Percentiles rank a stretch among this genome's conserved stretches.
Evolutionary conservation across 1,140 invertebrate species (phyloP).

Genomic region (Drosophila trapezifrons): DNA sequence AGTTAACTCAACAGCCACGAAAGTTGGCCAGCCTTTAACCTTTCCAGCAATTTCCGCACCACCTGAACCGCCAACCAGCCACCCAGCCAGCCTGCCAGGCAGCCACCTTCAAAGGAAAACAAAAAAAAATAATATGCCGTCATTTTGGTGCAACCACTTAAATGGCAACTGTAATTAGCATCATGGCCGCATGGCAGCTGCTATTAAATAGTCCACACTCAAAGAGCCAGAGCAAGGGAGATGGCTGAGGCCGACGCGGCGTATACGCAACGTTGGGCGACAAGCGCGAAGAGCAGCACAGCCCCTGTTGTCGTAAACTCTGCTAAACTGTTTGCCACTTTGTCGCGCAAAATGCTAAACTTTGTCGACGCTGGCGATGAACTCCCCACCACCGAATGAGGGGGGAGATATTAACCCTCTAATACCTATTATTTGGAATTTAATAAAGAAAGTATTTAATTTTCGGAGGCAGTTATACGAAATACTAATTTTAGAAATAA

Average conservation of each 20-base stretch:
- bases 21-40: slow-evolving; percentile 66
- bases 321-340: slow-evolving; percentile 82
- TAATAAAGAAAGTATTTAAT: not conserved
- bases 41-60: slow-evolving; percentile 33
- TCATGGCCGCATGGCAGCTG: slow-evolving; percentile 80
- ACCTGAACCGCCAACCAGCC: not conserved
- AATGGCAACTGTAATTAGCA: slow-evolving; percentile 81
- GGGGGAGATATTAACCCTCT: slow-evolving; percentile 2
- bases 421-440: not conserved
- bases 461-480: not conserved
- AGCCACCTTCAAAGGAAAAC: slow-evolving; percentile 3
- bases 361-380: slow-evolving; percentile 71
- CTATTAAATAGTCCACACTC: slow-evolving; percentile 73
- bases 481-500: too few species aligned
- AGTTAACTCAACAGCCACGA: slow-evolving; percentile 6
- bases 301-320: slow-evolving; percentile 76
- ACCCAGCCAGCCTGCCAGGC: not conserved
- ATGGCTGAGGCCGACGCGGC: slow-evolving; percentile 59
- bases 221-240: slow-evolving; percentile 4
- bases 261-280: slow-evolving; percentile 63
- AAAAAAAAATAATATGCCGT: slow-evolving; percentile 46
- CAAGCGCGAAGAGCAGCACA: slow-evolving; percentile 40
- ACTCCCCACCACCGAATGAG: slow-evolving; percentile 34
- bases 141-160: slow-evolving; percentile 81
- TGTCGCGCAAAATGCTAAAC: slow-evolving; percentile 81